Conservation (phyloP, 64 coral and sea anemone species). For the Montipora foliosa region DNA sequence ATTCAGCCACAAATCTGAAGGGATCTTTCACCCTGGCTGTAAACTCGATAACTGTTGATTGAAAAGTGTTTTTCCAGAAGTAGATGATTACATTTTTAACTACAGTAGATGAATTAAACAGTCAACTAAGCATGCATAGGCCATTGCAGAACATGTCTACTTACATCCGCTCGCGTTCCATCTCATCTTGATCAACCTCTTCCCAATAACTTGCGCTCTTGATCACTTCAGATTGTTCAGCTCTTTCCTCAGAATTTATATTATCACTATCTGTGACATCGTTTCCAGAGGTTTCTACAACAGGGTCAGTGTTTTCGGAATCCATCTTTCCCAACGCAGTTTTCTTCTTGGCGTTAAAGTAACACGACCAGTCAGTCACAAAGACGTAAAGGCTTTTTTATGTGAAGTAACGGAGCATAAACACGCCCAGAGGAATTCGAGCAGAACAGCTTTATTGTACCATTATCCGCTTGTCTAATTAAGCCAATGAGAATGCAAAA, state of each 20-base stretch:
- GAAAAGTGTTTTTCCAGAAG: too few species aligned
- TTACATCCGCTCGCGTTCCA: constrained; percentile 33
- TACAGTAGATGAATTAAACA: not conserved
- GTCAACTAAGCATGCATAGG: not conserved
- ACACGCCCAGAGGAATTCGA: constrained; percentile 32
- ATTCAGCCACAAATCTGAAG: not conserved
- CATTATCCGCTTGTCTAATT: not conserved
- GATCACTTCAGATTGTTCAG: not conserved
- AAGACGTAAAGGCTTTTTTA: not conserved
- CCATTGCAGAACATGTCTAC: not conserved
- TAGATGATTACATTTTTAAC: not conserved
- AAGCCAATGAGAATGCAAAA: not conserved
- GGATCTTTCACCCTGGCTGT: not conserved
- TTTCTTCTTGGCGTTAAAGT: not conserved
- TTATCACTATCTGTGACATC: not conserved
- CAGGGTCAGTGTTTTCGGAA: not conserved
- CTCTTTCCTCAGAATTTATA: not conserved
- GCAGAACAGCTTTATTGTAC: not conserved
- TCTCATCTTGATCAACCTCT: constrained; percentile 18
- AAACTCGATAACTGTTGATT: too few species aligned
- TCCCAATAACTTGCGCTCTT: constrained; percentile 25
- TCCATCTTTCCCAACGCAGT: not conserved
- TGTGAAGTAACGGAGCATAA: not conserved
- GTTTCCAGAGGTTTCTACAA: not conserved
- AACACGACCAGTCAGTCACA: not conserved